Conservation (phyloP, 2,797 vertebrate species). For the Gambusia yucatana region DNA sequence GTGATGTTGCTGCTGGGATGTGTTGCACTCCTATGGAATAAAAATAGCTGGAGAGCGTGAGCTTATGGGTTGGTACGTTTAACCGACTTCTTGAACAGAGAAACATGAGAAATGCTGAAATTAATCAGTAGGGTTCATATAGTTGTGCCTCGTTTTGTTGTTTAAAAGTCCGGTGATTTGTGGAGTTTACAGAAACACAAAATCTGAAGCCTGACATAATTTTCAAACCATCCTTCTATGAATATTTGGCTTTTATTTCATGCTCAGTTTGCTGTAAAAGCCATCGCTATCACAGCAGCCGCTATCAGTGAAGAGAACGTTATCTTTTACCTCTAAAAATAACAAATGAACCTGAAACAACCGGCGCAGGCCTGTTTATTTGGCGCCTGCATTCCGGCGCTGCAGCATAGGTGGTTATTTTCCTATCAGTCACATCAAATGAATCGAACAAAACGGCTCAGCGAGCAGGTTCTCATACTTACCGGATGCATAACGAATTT, state of each 20-base stretch:
- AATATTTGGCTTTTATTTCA: slow-evolving; percentile 23
- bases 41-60: slow-evolving; percentile 19
- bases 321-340: slow-evolving; percentile 56
- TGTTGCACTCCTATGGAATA: slow-evolving; percentile 9
- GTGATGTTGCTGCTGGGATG: slow-evolving; percentile 10
- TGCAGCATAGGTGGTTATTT: slow-evolving; percentile 54
- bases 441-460: slow-evolving; percentile 15
- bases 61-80: slow-evolving; percentile 2
- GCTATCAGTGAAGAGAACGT: slow-evolving; percentile 50
- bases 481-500: slow-evolving; percentile 4
- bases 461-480: slow-evolving; percentile 27
- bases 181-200: not conserved
- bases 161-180: too few species aligned
- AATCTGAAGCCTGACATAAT: not conserved
- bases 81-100: not conserved
- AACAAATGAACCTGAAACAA: slow-evolving; percentile 60
- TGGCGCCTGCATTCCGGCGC: slow-evolving; percentile 58
- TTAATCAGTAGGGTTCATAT: not conserved
- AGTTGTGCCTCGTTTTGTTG: not conserved
- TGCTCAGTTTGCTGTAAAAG: slow-evolving; percentile 5
- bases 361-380: slow-evolving; percentile 53
- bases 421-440: slow-evolving; percentile 12
- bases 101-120: not conserved
- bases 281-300: slow-evolving; percentile 44
- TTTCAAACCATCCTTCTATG: not conserved